Base-by-base conservation (phyloP, 2,888 invertebrate genomes). In the Cephus sareptanus region DNA sequence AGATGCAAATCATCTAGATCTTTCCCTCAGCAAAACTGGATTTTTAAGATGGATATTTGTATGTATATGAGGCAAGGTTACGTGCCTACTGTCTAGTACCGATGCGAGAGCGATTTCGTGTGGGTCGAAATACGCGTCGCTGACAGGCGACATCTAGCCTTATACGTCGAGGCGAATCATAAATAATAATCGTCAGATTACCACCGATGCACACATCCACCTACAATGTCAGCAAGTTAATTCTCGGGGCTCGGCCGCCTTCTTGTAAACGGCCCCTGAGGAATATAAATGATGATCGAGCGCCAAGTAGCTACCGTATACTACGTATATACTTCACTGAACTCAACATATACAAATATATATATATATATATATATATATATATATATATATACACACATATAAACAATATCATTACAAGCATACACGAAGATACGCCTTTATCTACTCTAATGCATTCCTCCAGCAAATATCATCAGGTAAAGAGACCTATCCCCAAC, bases 171-270 rank as follows among this genome's bases (percentile, higher is more conserved):
- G 80, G 79, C 80, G 80, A 82, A 87, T 88, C 86, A 87, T 90
- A 89, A 90, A 90, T 89, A 89, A 90, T 88, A 87, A 89, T 88
- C 85, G 84, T 77, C 83, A 84, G 85, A 88, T 86, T 86, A 87
- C 85, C 86, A 80, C 40, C 78, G 83, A 75, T 80, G 82, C 81
- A 81, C 77, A 80, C 78, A 78, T 79, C 69, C 75, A 81, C 83
- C 34, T 71, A 74, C 34, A 40, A 73, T 82, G 81, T 81, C 84
- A 82, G 81, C 81, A 80, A 84, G 83, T 85, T 82, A 82, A 85
- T 85, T 84, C 82, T 75, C 75, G 74, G 33, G 75, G 78, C 33
- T 71, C 71, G 33, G 71, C 33, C 71, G 71, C 71, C 33, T 71
- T 71, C 71, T 71, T 71, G 34, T 34, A 33, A 34, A 31, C 71